Conservation (phyloP, 2,888 invertebrate species). For the Prostheceraeus crozeri region DNA sequence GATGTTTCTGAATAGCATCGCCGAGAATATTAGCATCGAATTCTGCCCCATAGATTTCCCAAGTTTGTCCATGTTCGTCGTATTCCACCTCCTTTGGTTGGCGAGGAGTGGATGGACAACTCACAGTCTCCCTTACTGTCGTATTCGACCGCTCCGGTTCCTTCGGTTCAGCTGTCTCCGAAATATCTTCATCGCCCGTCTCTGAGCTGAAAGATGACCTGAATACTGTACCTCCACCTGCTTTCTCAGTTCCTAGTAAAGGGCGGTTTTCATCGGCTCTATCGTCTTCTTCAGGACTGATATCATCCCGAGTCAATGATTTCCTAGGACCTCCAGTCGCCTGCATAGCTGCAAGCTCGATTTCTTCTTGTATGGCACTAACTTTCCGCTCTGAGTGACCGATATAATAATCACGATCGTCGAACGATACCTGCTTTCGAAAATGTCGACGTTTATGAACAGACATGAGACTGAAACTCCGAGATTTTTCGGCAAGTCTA, state of each 20-base stretch:
- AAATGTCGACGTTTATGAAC: not conserved
- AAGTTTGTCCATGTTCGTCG: slow-evolving; percentile 35
- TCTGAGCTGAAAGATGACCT: slow-evolving; percentile 10
- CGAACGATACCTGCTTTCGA: slow-evolving; percentile 32
- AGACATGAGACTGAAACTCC: too few species aligned
- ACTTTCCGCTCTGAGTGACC: slow-evolving; percentile 14
- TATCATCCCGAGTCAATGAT: not conserved
- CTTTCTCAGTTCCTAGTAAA: too few species aligned
- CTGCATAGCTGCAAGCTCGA: slow-evolving; percentile 6
- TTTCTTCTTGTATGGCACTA: slow-evolving; percentile 29
- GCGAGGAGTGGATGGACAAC: not conserved
- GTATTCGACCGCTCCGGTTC: too few species aligned
- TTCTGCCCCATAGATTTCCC: slow-evolving; percentile 36
- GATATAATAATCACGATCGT: slow-evolving; percentile 13
- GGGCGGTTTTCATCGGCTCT: not conserved
- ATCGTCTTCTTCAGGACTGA: not conserved
- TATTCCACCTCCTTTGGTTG: slow-evolving; percentile 35
- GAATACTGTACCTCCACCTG: too few species aligned
- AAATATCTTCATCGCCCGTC: not conserved
- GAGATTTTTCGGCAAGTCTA: not conserved
- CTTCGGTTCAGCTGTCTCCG: not conserved
- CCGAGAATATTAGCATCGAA: slow-evolving; percentile 36
- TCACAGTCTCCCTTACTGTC: slow-evolving; percentile 18
- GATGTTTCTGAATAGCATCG: slow-evolving; percentile 34
- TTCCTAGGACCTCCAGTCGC: too few species aligned